Percentiles rank a stretch among this genome's conserved stretches.
phyloP scores from a whole-genome alignment of 1,140 invertebrate species.

The Bathynomus jamesi region DNA sequence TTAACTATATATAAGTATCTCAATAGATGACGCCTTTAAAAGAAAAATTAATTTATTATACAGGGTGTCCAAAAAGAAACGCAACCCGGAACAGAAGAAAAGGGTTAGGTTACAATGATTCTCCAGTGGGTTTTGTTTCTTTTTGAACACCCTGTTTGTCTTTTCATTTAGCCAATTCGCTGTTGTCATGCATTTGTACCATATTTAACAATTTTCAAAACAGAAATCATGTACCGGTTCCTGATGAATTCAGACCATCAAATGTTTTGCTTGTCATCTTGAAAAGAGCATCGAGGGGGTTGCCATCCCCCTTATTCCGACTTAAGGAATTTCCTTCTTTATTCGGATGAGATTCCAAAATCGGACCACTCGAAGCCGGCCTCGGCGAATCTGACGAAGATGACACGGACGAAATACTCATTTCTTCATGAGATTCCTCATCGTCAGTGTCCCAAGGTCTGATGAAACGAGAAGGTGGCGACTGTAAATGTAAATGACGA shows the following conservation, averaged over 20 bases:
- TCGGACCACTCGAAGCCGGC: neutral
- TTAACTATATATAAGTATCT: no score
- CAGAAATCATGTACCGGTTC: neutral
- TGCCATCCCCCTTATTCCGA: constrained; percentile 4
- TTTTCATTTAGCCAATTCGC: no score
- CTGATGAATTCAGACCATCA: neutral
- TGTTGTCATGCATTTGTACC: no score
- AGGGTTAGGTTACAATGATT: no score
- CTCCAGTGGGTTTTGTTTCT: no score
- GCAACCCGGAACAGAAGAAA: no score
- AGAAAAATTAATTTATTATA: no score
- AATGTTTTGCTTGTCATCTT: constrained; percentile 16
- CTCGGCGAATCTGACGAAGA: neutral
- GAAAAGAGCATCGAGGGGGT: constrained; percentile 13
- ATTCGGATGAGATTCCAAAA: neutral
- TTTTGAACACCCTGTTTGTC: no score
- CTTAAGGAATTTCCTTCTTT: constrained; percentile 1
- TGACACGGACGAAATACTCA: constrained; percentile 9
- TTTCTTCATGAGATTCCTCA: constrained; percentile 6
- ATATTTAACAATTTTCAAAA: no score
- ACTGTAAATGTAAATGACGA: neutral
- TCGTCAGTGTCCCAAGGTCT: constrained; percentile 18
- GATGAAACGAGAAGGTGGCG: constrained; percentile 1
- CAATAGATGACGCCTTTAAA: no score
- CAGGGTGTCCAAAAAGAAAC: no score